Evolutionary conservation across 2,797 vertebrate species (phyloP), one percentile per base, ranked within the genome.

Genomic region (Nyctibius grandis): DNA sequence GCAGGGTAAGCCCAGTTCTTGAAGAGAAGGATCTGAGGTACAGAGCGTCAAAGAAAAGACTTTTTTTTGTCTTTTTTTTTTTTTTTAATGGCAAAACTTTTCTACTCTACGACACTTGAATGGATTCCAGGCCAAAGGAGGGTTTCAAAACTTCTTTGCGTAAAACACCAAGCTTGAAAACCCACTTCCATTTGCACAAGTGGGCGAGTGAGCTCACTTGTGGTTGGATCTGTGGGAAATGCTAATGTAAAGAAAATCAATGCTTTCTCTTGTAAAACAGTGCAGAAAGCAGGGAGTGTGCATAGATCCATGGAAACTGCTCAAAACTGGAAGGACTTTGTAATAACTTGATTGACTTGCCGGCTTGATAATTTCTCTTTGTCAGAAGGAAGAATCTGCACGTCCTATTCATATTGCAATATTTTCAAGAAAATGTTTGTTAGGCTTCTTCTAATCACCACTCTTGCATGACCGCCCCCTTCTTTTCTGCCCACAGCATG

Each of bases 11-110:
- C 65, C 76, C 95, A 69, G 18, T 93, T 93, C 86, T 95, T 95
- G 61, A 96, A 96, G 86, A 95, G 84, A 95, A 87, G 23, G 34
- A 82, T 89, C 36, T 94, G 83, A 94, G 31, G 59, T 94, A 69
- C 45, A 38, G n/a, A 54, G 20, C 4, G 1, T 90, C 61, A 95
- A 94, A 93, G 57, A 75, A 90, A 94, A 74, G 10, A 73, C 6
- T 0, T 4, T 47, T 78, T 75, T 67, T 51, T 42, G 0, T 23
- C 1, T 40, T 31, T n/a, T n/a, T n/a, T n/a, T n/a, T n/a, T 59
- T 53, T 63, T 63, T 89, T 67, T 9, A 31, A 40, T 28, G 8
- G 48, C 38, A 93, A 83, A 22, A 6, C 11, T 26, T 89, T 68
- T 82, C 15, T 79, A 16, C 25, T 79, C 40, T 67, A 17, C 61